Percentiles rank a stretch among this genome's conserved stretches.
Conservation (phyloP, 2,797 vertebrate species). For the Chloroceryle amazona region DNA sequence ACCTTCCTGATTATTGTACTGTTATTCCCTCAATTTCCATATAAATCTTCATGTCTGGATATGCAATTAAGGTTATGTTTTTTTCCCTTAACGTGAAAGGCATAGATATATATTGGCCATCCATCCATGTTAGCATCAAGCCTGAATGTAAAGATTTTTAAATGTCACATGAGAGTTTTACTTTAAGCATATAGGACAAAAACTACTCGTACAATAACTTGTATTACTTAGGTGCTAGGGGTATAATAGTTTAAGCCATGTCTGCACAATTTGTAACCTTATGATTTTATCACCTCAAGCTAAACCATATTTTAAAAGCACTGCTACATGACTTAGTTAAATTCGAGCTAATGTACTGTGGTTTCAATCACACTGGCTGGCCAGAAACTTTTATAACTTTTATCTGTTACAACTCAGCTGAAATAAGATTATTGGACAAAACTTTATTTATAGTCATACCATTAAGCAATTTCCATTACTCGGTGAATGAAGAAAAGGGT, state of each 20-base stretch:
- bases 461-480: not conserved
- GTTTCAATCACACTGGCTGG: not conserved
- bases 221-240: not conserved
- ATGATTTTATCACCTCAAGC: not conserved
- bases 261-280: not conserved
- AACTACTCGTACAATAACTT: not conserved
- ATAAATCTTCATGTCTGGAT: not conserved
- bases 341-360: not conserved
- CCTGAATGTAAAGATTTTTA: not conserved
- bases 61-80: not conserved
- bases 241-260: not conserved
- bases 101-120: not conserved
- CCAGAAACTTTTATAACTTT: not conserved
- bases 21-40: not conserved
- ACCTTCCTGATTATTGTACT: not conserved
- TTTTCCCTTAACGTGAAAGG: not conserved
- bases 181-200: not conserved
- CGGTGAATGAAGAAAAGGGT: not conserved
- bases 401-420: not conserved
- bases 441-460: not conserved
- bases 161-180: not conserved
- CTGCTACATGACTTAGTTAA: not conserved
- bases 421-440: not conserved
- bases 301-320: not conserved
- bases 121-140: not conserved